phyloP scores from a whole-genome alignment of 2,888 invertebrate genomes.

The Diloba caeruleocephala region DNA sequence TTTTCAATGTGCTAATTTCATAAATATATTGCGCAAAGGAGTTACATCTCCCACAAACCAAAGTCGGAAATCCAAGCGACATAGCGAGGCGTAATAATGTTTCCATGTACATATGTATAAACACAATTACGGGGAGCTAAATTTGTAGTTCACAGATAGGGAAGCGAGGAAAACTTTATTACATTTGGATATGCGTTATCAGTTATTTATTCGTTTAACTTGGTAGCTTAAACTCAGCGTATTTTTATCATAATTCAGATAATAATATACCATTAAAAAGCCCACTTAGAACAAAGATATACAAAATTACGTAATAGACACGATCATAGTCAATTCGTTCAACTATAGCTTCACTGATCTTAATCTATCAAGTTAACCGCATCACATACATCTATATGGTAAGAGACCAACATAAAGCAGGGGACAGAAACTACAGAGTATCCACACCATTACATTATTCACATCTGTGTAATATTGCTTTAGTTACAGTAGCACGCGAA shows the following conservation, averaged over 20 bases:
- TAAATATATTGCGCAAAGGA: too few species aligned
- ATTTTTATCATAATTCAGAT: not conserved
- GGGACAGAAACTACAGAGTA: slow-evolving; percentile 46
- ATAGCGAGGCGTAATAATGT: slow-evolving; percentile 26
- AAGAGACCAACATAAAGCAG: slow-evolving; percentile 49
- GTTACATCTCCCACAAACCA: slow-evolving; percentile 12
- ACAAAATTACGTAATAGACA: too few species aligned
- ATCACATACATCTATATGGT: slow-evolving; percentile 28
- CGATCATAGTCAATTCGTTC: slow-evolving; percentile 17
- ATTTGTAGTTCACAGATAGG: slow-evolving; percentile 29
- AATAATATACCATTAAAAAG: slow-evolving; percentile 12
- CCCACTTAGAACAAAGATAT: too few species aligned
- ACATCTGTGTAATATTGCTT: slow-evolving; percentile 41
- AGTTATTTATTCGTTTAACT: slow-evolving; percentile 26
- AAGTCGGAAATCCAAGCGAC: slow-evolving; percentile 27
- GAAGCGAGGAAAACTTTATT: slow-evolving; percentile 37
- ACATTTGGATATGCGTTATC: slow-evolving; percentile 42
- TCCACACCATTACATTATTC: slow-evolving; percentile 63
- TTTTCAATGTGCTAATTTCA: too few species aligned
- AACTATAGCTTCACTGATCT: not conserved
- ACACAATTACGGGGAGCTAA: slow-evolving; percentile 47
- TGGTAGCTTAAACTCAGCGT: slow-evolving; percentile 22
- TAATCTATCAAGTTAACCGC: slow-evolving; percentile 35
- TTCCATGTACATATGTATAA: slow-evolving; percentile 57
- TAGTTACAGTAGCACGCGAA: slow-evolving; percentile 41